Conservation (phyloP, 2,888 invertebrate genomes). For the Apodemia mormo region DNA sequence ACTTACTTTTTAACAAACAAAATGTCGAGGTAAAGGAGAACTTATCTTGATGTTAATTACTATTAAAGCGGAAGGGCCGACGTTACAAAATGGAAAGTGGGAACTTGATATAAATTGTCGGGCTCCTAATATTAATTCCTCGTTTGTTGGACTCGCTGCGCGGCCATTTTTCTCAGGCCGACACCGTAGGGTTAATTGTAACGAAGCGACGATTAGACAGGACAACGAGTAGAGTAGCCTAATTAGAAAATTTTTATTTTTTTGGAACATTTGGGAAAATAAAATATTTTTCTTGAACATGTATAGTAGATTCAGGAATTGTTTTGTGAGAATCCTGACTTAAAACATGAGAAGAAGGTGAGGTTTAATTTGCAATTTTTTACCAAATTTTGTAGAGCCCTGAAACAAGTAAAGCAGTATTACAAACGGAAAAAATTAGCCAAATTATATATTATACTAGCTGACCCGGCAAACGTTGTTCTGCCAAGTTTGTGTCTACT, state of each 20-base stretch:
- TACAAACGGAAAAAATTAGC: too few relatives aligned
- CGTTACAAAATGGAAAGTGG: conserved; percentile 65
- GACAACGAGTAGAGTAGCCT: conserved; percentile 43
- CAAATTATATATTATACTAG: too few relatives aligned
- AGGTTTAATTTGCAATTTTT: too few relatives aligned
- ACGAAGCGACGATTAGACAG: conserved; percentile 51
- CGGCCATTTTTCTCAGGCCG: conserved; percentile 55
- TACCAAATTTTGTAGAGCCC: too few relatives aligned
- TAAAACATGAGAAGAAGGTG: too few relatives aligned
- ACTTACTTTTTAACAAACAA: conserved; percentile 12
- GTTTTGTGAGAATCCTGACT: too few relatives aligned
- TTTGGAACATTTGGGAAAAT: too few relatives aligned
- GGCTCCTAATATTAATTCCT: conserved; percentile 71
- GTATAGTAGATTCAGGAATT: too few relatives aligned
- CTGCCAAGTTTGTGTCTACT: too few relatives aligned
- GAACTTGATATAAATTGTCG: conserved; percentile 62
- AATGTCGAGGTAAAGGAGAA: conserved; percentile 3
- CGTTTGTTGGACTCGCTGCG: conserved; percentile 63
- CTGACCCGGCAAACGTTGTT: too few relatives aligned
- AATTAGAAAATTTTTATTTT: conserved; percentile 15
- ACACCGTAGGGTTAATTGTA: conserved; percentile 66
- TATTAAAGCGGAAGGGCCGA: conserved; percentile 54
- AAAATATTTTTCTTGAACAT: too few relatives aligned
- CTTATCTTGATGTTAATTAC: conserved; percentile 64
- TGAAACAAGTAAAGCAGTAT: too few relatives aligned